Evolutionary conservation across 2,888 invertebrate genomes (phyloP), one percentile per base, ranked within the genome.

Genomic region (Meiosimyza platycephala): DNA sequence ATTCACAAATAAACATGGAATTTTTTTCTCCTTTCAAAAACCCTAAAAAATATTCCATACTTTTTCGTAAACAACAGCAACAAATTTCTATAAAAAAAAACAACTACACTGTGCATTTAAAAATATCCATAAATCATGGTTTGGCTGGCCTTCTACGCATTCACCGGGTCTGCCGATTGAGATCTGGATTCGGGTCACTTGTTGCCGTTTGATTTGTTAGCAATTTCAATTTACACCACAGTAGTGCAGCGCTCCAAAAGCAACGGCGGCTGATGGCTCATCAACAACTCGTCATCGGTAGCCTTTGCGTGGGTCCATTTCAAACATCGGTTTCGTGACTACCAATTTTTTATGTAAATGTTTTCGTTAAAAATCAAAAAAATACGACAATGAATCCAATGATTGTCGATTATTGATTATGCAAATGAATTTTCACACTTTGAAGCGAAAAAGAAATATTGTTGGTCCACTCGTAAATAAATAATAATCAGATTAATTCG

Each of bases 361-460:
- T 73, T 72, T 54, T 51, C 74, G 60, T 72, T 76, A 71, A 74
- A 67, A 72, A 69, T 72, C 22, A 68, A 59, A 66, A 74, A 72
- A 72, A 71, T 51, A 62, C 18, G 62, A 65, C 22, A 59, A 59
- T 33, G 13, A 18, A 13, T 33, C 12, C 18, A n/a, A 57, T 65
- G 28, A 28, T 74, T 83, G 80, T 75, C 79, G 81, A 80, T 83
- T 79, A 84, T 84, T 84, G 80, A 84, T 83, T 83, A 84, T 84
- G 84, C 84, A 84, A 84, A 84, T 84, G 82, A 79, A 79, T 80
- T 84, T 84, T 84, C 84, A 84, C 84, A 84, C 84, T 80, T 83
- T 77, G 60, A 40, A 62, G 70, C 70, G 70, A 70, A 70, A 55
- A 52, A 62, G 7, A 48, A 59, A 57, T 60, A 60, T 7, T n/a